phyloP scores from a whole-genome alignment of 1,140 invertebrate species.

The Drosophila watanabei region DNA sequence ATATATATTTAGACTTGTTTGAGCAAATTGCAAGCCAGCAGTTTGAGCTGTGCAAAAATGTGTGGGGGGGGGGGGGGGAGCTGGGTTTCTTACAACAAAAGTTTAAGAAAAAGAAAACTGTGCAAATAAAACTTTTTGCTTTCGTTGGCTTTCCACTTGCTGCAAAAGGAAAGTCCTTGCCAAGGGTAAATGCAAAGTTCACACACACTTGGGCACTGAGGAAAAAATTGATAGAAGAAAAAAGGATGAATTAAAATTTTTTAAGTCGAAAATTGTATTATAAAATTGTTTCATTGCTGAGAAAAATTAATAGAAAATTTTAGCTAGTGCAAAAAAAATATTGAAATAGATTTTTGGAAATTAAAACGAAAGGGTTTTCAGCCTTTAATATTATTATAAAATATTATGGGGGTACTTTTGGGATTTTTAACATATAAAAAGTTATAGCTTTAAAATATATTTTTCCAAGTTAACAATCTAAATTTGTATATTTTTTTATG shows the following conservation, averaged over 20 bases:
- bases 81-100: constrained; percentile 62
- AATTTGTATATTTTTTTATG: background rate
- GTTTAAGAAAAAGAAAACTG: constrained; percentile 84
- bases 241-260: too few species aligned
- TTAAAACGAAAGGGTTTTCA: background rate
- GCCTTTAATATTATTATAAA: background rate
- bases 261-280: too few species aligned
- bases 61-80: background rate
- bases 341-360: background rate
- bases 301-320: background rate
- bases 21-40: constrained; percentile 81
- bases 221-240: background rate
- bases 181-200: constrained; percentile 83
- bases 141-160: constrained; percentile 67
- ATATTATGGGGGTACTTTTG: background rate
- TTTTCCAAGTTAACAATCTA: background rate
- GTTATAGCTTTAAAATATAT: background rate
- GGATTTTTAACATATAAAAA: background rate
- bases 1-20: constrained; percentile 58
- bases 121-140: constrained; percentile 84
- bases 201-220: constrained; percentile 38
- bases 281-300: too few species aligned
- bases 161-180: constrained; percentile 82
- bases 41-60: constrained; percentile 48
- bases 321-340: background rate